Evolutionary conservation across 2,113 vertebrate species (phyloP), one percentile per base, ranked within the genome.

Genomic region (Perognathus longimembris): DNA sequence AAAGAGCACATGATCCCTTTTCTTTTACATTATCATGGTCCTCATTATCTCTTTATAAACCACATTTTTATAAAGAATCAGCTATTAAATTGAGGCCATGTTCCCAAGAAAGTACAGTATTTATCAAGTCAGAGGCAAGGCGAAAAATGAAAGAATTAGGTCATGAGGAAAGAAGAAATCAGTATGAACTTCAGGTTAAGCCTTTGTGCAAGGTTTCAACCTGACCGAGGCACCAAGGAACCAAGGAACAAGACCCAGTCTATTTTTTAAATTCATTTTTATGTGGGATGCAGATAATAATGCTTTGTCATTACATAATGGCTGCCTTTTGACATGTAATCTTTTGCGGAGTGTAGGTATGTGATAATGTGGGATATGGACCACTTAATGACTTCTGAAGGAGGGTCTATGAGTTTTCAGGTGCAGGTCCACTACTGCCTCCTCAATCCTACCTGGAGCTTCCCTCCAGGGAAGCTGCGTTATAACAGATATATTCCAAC

Each of bases 141-240:
- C 10, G 32, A 87, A 45, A 90, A 85, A 80, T 69, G 20, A 87
- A 77, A 77, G 26, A 94, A 93, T 4, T 21, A 7, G 40, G 20
- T 42, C 57, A 87, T 20, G 28, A 57, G 24, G 21, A 71, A 78
- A 61, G 85, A 69, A 75, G 42, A 12, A 73, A 36, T 6, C 15
- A 7, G 7, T 5, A 22, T 50, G 20, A 89, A 34, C n/a, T 71
- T 42, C 26, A 67, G 17, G 11, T 20, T 50, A 28, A 88, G 64
- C 15, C 2, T 67, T 4, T 64, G 45, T 50, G 7, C 28, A 63
- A 79, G 54, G 32, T 64, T 54, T 20, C 36, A 54, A 77, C 7
- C 30, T 15, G 38, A 50, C 6, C 0, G 1, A 63, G 15, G 50
- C 50, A 54, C 50, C 50, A 54, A 54, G 50, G 32, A 77, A 36